phyloP scores from a whole-genome alignment of 1,140 invertebrate genomes.

The Apis dorsata region DNA sequence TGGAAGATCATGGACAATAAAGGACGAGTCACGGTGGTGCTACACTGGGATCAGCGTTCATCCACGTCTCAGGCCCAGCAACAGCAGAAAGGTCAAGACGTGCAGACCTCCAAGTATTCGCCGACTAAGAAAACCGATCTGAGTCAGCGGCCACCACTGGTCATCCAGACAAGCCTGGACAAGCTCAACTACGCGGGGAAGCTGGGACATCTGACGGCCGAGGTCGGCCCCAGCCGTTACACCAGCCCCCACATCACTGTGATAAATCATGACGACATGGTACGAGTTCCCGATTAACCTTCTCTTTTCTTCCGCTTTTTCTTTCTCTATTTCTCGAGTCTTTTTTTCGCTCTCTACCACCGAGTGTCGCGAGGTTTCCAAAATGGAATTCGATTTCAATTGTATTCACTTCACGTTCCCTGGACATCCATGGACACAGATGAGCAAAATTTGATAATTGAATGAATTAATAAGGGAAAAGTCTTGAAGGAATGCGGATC shows the following conservation, averaged over 20 bases:
- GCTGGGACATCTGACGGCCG: constrained; percentile 72
- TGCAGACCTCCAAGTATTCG: constrained; percentile 82
- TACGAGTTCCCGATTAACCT: constrained; percentile 70
- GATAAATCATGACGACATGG: constrained; percentile 90
- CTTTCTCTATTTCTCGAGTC: neutral
- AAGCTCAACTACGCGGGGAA: constrained; percentile 80
- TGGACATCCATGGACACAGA: constrained; percentile 5
- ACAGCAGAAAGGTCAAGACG: constrained; percentile 79
- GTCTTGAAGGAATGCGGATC: no score
- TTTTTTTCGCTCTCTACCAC: neutral
- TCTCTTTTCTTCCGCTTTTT: no score
- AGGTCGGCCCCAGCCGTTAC: constrained; percentile 81
- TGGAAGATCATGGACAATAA: constrained; percentile 99
- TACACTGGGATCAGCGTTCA: constrained; percentile 93
- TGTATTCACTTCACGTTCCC: constrained; percentile 15
- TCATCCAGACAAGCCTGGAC: constrained; percentile 89
- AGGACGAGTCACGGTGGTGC: constrained; percentile 94
- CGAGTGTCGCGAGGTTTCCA: constrained; percentile 37
- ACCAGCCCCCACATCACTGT: constrained; percentile 92
- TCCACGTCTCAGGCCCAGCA: constrained; percentile 81
- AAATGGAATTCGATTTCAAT: constrained; percentile 27
- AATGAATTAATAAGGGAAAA: no score
- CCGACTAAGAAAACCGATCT: constrained; percentile 83
- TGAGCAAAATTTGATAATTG: no score
- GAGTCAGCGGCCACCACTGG: constrained; percentile 84